Evolutionary conservation across 2,797 vertebrate species (phyloP).

Genomic region (Chanos chanos): DNA sequence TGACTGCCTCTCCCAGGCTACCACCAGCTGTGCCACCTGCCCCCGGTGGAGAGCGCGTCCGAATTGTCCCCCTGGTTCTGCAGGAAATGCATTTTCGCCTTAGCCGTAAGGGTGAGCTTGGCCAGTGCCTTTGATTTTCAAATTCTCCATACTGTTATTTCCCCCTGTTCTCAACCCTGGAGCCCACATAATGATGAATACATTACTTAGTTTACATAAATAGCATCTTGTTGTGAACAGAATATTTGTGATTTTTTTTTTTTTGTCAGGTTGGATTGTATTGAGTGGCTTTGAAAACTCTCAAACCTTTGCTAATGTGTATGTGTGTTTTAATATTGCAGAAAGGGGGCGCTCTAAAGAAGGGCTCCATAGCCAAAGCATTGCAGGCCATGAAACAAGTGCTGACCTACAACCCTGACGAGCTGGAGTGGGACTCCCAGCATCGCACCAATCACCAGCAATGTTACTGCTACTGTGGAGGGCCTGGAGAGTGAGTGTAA

Average conservation of each 20-base stretch:
- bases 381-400: constrained; percentile 92
- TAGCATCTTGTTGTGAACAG: too few relatives aligned
- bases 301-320: background rate
- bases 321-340: constrained; percentile 49
- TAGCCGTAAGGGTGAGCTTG: constrained; percentile 87
- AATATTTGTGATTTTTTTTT: too few relatives aligned
- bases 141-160: too few relatives aligned
- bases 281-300: background rate
- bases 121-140: too few relatives aligned
- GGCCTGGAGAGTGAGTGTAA: constrained; percentile 89
- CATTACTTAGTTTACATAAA: too few relatives aligned
- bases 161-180: too few relatives aligned
- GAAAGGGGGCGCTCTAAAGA: constrained; percentile 94
- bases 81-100: constrained; percentile 90
- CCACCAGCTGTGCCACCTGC: constrained; percentile 91
- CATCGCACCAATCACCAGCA: constrained; percentile 96
- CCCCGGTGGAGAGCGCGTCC: constrained; percentile 71
- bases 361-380: constrained; percentile 84
- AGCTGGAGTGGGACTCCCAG: constrained; percentile 91
- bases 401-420: constrained; percentile 80
- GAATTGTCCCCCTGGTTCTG: constrained; percentile 85
- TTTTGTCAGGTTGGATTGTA: background rate
- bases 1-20: constrained; percentile 73
- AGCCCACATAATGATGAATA: too few relatives aligned
- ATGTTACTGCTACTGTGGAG: constrained; percentile 95